Conservation (phyloP, 2,113 vertebrate species). For the Speoplatyrhinus poulsoni region DNA sequence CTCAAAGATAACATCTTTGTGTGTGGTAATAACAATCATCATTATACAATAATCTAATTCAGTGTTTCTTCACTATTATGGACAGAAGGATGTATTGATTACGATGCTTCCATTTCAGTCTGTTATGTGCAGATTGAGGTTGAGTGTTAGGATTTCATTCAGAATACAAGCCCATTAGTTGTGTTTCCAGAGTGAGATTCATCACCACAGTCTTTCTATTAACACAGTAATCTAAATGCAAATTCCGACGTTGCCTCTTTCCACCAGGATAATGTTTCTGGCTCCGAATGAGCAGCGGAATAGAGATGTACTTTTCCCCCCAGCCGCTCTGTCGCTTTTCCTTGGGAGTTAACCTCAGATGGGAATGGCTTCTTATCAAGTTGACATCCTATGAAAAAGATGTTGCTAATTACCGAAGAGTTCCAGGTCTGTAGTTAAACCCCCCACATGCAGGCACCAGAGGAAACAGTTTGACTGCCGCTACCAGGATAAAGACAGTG, state of each 20-base stretch:
- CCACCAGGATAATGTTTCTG: slow-evolving; percentile 59
- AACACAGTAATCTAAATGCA: slow-evolving; percentile 83
- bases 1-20: background rate
- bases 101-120: slow-evolving; percentile 32
- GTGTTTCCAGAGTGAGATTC: slow-evolving; percentile 69
- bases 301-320: slow-evolving; percentile 53
- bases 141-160: slow-evolving; percentile 64
- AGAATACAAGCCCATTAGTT: slow-evolving; percentile 71
- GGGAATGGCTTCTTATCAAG: background rate
- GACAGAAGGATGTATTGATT: slow-evolving; percentile 32
- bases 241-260: slow-evolving; percentile 75
- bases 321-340: slow-evolving; percentile 27
- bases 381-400: background rate
- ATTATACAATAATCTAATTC: no score
- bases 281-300: slow-evolving; percentile 61
- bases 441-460: no score
- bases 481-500: no score
- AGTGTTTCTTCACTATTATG: slow-evolving; percentile 8
- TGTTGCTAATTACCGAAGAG: no score
- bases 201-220: slow-evolving; percentile 74
- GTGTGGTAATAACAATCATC: background rate
- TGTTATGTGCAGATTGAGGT: slow-evolving; percentile 41
- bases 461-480: no score
- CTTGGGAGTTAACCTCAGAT: slow-evolving; percentile 12
- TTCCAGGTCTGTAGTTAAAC: background rate